Conservation (phyloP, 2,797 vertebrate species). For the Paratrypauchen microcephalus region DNA sequence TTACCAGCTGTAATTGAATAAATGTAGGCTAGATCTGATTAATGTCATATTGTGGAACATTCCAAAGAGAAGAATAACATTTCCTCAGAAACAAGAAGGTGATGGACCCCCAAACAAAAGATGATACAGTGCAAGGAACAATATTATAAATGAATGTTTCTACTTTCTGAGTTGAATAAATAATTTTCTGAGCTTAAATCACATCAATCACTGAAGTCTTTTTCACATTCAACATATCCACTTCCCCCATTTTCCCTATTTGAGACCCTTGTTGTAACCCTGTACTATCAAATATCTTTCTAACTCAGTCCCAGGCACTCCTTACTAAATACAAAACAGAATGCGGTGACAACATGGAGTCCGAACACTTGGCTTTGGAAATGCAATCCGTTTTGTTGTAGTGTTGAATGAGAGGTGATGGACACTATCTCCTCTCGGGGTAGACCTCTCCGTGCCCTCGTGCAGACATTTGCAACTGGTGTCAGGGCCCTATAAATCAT, state of each 20-base stretch:
- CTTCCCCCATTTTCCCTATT: neutral
- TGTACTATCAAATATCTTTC: neutral
- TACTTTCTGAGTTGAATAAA: neutral
- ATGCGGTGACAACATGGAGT: slow-evolving; percentile 14
- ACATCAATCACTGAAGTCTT: too few relatives aligned
- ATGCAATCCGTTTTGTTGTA: slow-evolving; percentile 59
- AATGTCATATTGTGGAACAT: too few relatives aligned
- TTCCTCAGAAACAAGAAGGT: too few relatives aligned
- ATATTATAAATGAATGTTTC: neutral
- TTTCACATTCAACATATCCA: neutral
- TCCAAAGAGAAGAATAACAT: too few relatives aligned
- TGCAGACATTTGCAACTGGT: slow-evolving; percentile 78
- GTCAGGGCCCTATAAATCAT: slow-evolving; percentile 84
- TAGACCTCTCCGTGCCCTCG: slow-evolving; percentile 66
- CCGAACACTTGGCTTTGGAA: slow-evolving; percentile 40
- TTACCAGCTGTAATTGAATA: too few relatives aligned
- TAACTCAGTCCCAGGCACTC: neutral
- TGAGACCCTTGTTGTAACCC: neutral
- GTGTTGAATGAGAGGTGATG: slow-evolving; percentile 67
- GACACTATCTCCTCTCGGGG: slow-evolving; percentile 73
- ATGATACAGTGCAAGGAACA: too few relatives aligned
- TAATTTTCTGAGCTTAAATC: too few relatives aligned
- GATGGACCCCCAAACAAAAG: too few relatives aligned
- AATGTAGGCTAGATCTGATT: too few relatives aligned
- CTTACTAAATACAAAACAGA: slow-evolving; percentile 4